These are phyloP conservation scores for Mormyrus iriodes DNA, from an alignment of 2,113 vertebrate genomes.

Conservation along the genomic window DNA sequence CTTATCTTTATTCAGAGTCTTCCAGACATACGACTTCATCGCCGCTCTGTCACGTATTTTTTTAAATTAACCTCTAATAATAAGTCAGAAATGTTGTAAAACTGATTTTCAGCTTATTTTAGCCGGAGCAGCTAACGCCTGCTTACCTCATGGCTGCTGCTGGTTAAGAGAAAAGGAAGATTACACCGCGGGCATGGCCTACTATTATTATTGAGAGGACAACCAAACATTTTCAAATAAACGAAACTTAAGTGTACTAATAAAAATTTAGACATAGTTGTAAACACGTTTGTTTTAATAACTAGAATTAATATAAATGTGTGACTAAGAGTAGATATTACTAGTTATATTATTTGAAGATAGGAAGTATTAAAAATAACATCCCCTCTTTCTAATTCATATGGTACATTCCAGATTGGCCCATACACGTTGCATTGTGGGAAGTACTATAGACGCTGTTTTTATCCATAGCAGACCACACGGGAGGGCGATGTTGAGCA, in stretches of 20 bases:
- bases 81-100: neutral
- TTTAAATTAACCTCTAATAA: neutral
- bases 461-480: neutral
- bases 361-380: neutral
- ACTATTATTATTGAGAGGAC: slow-evolving; percentile 52
- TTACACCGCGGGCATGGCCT: slow-evolving; percentile 31
- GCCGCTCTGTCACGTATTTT: neutral
- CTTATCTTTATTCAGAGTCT: neutral
- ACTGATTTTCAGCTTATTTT: slow-evolving; percentile 20
- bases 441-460: neutral
- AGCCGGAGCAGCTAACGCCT: accelerated
- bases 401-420: slow-evolving; percentile 26
- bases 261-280: neutral
- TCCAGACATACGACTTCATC: neutral
- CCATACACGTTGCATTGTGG: neutral
- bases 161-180: slow-evolving; percentile 61
- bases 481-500: slow-evolving; percentile 20
- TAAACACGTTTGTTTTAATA: neutral
- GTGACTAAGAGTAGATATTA: neutral
- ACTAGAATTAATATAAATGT: neutral
- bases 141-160: slow-evolving; percentile 70
- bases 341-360: neutral
- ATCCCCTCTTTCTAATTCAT: neutral
- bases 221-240: slow-evolving; percentile 31
- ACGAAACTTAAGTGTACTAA: neutral